Evolutionary conservation across 2,113 vertebrate species (phyloP), one percentile per base, ranked within the genome.

Genomic region (Nothoprocta perdicaria): DNA sequence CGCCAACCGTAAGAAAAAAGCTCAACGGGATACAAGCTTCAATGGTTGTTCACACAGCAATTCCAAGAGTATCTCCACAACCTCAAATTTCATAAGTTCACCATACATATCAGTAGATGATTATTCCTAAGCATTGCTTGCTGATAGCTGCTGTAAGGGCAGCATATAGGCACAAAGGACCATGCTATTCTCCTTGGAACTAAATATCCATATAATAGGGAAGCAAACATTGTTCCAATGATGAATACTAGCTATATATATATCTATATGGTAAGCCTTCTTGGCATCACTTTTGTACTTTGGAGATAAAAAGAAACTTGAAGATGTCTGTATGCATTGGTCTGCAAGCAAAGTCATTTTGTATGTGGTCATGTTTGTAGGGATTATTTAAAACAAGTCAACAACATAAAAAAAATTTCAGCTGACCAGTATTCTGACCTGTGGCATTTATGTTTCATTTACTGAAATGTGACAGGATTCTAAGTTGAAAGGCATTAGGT

Each of bases 51-150:
- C 98, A 12, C 69, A 1, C 60, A 95, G 55, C 79, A 97, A 97
- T 71, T 96, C 97, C 75, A 98, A 97, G 94, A 91, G 94, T 1
- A 6, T 38, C 22, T 97, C 97, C 38, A 95, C 92, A 12, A 92
- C 96, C 2, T 96, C 95, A 11, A 98, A 96, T 52, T 98, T 98
- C 67, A 97, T 98, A 88, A 96, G 81, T 45, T 97, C 97, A 15
- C 94, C 97, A 14, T 96, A 92, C 40, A 94, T 97, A 43, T 97
- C 98, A 6, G 94, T 92, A 35, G 98, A 98, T 48, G 98, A 98
- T 63, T 98, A 98, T 72, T 98, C 98, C 60, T 99, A 96, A 98
- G 89, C 27, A 35, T 33, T 24, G 57, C 14, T 6, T 1, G 48
- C 29, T 60, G 38, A 61, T 22, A 27, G 1, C 17, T 69, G 55